Evolutionary conservation across 2,113 vertebrate species (phyloP).

Genomic region (Pitta sordida): DNA sequence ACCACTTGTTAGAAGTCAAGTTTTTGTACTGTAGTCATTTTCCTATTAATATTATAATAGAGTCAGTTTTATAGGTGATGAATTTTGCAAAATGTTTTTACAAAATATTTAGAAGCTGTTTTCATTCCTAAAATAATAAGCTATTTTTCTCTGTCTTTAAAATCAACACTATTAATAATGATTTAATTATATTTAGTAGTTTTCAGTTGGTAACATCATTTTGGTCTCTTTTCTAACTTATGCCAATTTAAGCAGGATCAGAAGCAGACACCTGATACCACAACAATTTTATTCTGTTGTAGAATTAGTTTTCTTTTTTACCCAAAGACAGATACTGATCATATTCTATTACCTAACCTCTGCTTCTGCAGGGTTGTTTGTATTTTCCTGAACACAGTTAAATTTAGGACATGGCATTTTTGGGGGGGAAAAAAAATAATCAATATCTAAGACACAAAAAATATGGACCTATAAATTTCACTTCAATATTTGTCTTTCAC

Average conservation of each 20-base stretch:
- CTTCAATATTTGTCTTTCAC: background rate
- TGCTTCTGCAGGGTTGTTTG: background rate
- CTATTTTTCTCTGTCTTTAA: background rate
- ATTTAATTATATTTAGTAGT: background rate
- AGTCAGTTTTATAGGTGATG: background rate
- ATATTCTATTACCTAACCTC: background rate
- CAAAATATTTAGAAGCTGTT: background rate
- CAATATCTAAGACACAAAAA: background rate
- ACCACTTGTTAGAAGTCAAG: background rate
- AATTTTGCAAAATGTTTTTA: background rate
- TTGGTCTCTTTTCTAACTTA: background rate
- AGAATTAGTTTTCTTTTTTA: background rate
- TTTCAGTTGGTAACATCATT: background rate
- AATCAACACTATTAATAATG: background rate
- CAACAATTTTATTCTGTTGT: background rate
- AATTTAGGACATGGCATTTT: background rate
- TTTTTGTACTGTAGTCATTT: background rate
- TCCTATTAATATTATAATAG: background rate
- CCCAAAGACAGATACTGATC: background rate
- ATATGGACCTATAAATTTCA: background rate
- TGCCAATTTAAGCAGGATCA: background rate
- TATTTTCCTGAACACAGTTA: background rate
- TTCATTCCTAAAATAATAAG: background rate
- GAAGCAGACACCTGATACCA: background rate
- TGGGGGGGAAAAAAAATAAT: rapidly evolving